A percentile compares a stretch with the other conserved stretches of the same genome.
Evolutionary conservation across 2,113 vertebrate species (phyloP).

Genomic region (Morone saxatilis): DNA sequence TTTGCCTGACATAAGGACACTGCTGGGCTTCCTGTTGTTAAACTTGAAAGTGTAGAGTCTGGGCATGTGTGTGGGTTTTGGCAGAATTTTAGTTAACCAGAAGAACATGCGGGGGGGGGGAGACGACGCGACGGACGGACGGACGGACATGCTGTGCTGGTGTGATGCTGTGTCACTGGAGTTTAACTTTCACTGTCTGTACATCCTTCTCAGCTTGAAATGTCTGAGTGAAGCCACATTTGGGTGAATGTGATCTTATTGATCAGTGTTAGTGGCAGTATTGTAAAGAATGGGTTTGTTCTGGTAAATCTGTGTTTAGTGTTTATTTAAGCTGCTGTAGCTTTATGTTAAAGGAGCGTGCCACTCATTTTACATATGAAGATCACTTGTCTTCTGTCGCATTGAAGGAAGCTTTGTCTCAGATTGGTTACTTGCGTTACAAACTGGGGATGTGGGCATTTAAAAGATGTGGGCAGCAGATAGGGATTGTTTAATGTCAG

Average conservation of each 20-base stretch:
- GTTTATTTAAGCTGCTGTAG: background rate
- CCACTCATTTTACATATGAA: background rate
- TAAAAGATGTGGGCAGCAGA: no score
- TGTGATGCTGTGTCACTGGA: slow-evolving; percentile 40
- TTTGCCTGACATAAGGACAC: slow-evolving; percentile 46
- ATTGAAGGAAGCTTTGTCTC: no score
- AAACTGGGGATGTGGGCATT: no score
- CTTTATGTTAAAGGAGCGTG: background rate
- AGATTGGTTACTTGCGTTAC: no score
- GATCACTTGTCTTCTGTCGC: background rate
- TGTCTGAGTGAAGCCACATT: background rate
- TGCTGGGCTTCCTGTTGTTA: slow-evolving; percentile 39
- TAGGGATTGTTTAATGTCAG: no score
- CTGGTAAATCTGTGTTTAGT: background rate
- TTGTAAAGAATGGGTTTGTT: background rate
- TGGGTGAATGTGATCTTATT: background rate
- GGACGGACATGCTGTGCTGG: background rate
- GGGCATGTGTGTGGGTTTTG: slow-evolving; percentile 53
- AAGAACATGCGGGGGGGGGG: slow-evolving; percentile 6
- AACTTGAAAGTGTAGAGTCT: slow-evolving; percentile 25
- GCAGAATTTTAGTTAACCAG: slow-evolving; percentile 23
- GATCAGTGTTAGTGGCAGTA: background rate
- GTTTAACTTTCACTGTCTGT: slow-evolving; percentile 7
- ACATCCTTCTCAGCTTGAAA: background rate
- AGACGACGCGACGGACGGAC: background rate